Base-by-base conservation (phyloP, 1,140 invertebrate species). In the Cydia pomonella region DNA sequence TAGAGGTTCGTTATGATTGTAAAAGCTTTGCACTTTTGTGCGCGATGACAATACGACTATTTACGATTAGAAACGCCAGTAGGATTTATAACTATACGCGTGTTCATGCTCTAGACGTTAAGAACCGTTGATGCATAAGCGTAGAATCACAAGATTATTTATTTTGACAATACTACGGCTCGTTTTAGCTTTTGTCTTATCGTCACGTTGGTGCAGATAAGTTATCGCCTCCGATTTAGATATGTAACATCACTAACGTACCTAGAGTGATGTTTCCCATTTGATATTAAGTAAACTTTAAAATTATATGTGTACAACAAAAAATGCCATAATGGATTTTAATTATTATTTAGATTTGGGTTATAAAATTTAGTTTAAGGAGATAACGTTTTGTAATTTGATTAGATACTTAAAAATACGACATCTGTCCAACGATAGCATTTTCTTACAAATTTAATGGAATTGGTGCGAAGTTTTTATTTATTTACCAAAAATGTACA, bases 161-260 rank as follows among this genome's bases (percentile, higher is more conserved):
- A 81, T 88, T 85, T 87, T 77, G 81, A 79, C 79, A 81, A 79
- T 76, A 83, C 76, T 80, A 79, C 79, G 76, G 75, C 75, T 76
- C 76, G 77, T 80, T 78, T 18, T 33, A 78, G 74, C 79, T 80
- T 78, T 82, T 80, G 82, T 81, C 81, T 87, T 91, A 89, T 89
- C 87, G 62, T 38, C 73, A 75, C 69, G 76, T 79, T 83, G 77
- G 50, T 77, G 69, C 76, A 86, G 89, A 90, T 90, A 90, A 38
- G 76, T 77, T 90, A 89, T 89, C 88, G 84, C 73, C 78, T 82
- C 79, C 82, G 85, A 88, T 90, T 88, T 82, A 82, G 76, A 81
- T 82, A 84, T 73, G 73, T 78, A 77, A 79, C 81, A 80, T 81
- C 81, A 84, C 79, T 59, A 59, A 10, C 53, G 53, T 59, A 80